Evolutionary conservation across 2,888 invertebrate species (phyloP).

Genomic region (Hymenopus coronatus): DNA sequence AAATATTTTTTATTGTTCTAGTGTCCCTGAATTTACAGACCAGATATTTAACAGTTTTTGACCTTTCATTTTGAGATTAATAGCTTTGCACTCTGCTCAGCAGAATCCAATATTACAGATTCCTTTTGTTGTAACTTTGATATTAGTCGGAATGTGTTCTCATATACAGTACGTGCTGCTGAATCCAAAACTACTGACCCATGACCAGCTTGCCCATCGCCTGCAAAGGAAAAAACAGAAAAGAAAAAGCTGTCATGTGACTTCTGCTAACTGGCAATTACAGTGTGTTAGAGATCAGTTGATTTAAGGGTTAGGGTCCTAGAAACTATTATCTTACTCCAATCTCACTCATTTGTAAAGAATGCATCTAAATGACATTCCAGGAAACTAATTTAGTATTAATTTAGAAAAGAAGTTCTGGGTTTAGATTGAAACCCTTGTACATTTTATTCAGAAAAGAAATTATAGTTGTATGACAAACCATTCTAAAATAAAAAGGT

Average conservation of each 20-base stretch:
- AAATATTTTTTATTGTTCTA: background rate
- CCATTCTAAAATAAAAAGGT: no score
- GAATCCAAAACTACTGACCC: slow-evolving; percentile 1
- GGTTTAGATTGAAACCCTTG: no score
- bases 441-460: no score
- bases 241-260: background rate
- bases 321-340: no score
- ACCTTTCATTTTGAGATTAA: background rate
- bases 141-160: background rate
- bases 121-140: background rate
- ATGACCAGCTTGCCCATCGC: background rate
- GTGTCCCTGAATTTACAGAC: background rate
- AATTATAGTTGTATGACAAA: no score
- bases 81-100: background rate
- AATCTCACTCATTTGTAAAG: no score
- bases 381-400: no score
- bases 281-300: background rate
- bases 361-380: no score
- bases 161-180: background rate
- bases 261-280: background rate
- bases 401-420: no score
- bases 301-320: no score
- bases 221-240: slow-evolving; percentile 2
- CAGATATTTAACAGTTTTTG: background rate
- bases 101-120: background rate